phyloP scores from a whole-genome alignment of 2,797 vertebrate genomes.

The Fistularia commersonii region DNA sequence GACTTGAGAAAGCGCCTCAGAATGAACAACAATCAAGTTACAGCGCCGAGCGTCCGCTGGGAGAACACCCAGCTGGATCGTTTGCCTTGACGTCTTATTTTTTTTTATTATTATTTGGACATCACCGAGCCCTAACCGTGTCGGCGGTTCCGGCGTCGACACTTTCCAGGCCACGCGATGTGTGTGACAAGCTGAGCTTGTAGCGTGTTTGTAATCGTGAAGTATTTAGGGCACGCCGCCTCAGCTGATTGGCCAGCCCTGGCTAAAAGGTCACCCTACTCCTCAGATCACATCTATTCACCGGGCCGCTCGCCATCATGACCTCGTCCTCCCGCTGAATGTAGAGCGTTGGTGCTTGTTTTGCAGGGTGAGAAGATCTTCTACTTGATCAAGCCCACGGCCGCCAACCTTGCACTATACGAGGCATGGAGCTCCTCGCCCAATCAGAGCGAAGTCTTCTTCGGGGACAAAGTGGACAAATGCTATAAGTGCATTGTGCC shows the following conservation, averaged over 20 bases:
- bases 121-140: too few relatives aligned
- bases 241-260: conserved; percentile 12
- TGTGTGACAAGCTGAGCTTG: conserved; percentile 1
- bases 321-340: conserved; percentile 2
- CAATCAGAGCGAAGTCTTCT: conserved; percentile 98
- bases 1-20: too few relatives aligned
- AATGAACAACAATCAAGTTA: too few relatives aligned
- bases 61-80: too few relatives aligned
- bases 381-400: conserved; percentile 95
- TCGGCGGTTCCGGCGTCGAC: neutral
- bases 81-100: too few relatives aligned
- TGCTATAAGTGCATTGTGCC: conserved; percentile 96
- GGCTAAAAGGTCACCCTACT: conserved; percentile 25
- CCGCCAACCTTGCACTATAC: conserved; percentile 92
- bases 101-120: too few relatives aligned
- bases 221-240: conserved; percentile 14
- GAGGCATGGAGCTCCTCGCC: conserved; percentile 98
- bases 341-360: conserved; percentile 4
- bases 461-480: conserved; percentile 95
- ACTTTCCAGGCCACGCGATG: neutral
- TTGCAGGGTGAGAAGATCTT: conserved; percentile 95
- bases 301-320: neutral
- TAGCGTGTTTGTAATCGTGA: conserved; percentile 8
- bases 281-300: conserved; percentile 15
- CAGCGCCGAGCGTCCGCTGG: too few relatives aligned